Percentiles rank a stretch among this genome's conserved stretches.
Conservation (phyloP, 2,888 invertebrate genomes). For the Pristionchus arcanus region DNA sequence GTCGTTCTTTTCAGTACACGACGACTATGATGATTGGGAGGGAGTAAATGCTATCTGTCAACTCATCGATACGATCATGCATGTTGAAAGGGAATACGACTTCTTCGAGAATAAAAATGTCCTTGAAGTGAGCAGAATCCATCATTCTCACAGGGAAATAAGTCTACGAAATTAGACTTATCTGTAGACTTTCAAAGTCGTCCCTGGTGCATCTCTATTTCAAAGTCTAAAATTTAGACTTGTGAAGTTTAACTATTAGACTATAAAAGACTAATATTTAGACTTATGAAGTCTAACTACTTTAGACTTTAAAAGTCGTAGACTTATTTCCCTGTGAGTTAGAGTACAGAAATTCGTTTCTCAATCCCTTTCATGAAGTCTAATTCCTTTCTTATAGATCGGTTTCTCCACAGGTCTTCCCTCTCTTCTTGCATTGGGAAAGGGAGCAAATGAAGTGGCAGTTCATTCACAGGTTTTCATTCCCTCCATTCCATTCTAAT, state of each 20-base stretch:
- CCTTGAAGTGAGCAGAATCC: constrained; percentile 66
- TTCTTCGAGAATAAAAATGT: constrained; percentile 73
- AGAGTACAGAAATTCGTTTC: not conserved
- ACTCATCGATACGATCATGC: constrained; percentile 71
- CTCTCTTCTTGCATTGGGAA: constrained; percentile 72
- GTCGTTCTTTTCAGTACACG: constrained; percentile 25
- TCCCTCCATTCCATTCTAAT: not conserved
- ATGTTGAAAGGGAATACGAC: constrained; percentile 73
- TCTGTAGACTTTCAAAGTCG: too few relatives aligned
- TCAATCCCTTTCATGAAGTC: not conserved
- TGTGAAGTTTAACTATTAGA: too few relatives aligned
- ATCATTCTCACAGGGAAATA: too few relatives aligned
- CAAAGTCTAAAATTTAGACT: too few relatives aligned
- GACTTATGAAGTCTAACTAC: too few relatives aligned
- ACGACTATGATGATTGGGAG: constrained; percentile 71
- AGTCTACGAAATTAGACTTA: too few relatives aligned
- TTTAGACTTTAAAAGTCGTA: too few relatives aligned
- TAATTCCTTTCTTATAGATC: constrained; percentile 57
- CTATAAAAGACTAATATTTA: too few relatives aligned
- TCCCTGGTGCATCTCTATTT: too few relatives aligned
- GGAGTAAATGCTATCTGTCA: constrained; percentile 74
- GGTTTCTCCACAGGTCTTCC: constrained; percentile 76
- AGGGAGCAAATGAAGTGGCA: constrained; percentile 71
- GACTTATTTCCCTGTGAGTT: too few relatives aligned
- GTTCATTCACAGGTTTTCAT: constrained; percentile 64